These are phyloP conservation scores for Ciconia nigra DNA, from an alignment of 2,797 vertebrate species.

Conservation along the genomic window DNA sequence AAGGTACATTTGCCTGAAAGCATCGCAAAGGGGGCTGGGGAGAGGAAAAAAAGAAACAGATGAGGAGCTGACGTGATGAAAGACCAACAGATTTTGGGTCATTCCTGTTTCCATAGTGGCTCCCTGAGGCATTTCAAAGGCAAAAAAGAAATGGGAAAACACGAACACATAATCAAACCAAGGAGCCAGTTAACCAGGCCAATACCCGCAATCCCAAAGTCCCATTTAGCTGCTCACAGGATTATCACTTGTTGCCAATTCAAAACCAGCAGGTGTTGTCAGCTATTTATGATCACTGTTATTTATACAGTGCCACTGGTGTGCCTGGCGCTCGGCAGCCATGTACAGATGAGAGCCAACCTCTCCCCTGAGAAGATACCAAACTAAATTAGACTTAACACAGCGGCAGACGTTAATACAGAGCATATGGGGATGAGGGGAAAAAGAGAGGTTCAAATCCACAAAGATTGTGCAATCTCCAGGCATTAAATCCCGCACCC, in stretches of 20 bases:
- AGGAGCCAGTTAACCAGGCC: background rate
- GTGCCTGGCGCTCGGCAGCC: background rate
- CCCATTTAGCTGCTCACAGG: background rate
- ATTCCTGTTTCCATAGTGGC: background rate
- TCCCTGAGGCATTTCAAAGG: background rate
- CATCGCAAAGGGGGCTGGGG: accelerated
- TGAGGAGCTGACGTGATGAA: background rate
- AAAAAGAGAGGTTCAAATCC: background rate
- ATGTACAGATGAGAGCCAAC: background rate
- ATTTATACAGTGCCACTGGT: background rate
- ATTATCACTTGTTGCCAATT: constrained; percentile 45
- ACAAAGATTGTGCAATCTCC: background rate
- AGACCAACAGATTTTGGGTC: background rate
- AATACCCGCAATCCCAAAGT: background rate
- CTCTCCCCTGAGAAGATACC: background rate
- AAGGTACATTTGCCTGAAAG: background rate
- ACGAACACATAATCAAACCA: background rate
- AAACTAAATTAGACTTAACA: background rate
- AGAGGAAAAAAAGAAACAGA: background rate
- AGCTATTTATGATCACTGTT: background rate
- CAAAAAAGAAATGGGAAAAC: background rate
- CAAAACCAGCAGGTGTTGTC: constrained; percentile 44
- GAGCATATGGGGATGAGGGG: background rate
- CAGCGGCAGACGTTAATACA: background rate
- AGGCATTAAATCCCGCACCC: background rate